phyloP scores from a whole-genome alignment of 2,888 invertebrate genomes.

The Acheta domesticus region DNA sequence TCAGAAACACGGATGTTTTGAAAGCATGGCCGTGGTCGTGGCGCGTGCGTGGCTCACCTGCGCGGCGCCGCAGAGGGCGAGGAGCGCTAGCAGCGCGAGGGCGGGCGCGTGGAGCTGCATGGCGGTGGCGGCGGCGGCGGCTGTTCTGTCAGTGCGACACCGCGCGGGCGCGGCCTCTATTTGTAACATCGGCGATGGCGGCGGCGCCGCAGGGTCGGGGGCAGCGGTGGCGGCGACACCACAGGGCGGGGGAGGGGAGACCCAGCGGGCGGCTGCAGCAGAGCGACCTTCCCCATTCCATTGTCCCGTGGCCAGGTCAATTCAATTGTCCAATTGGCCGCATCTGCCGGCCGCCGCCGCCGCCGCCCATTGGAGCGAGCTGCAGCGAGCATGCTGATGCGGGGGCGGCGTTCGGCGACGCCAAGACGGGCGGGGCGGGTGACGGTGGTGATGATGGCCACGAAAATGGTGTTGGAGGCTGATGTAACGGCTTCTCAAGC shows the following conservation, averaged over 20 bases:
- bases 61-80: neutral
- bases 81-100: neutral
- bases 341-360: neutral
- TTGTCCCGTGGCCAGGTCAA: slow-evolving; percentile 18
- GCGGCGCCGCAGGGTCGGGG: neutral
- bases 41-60: too few relatives aligned
- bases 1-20: too few relatives aligned
- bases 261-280: neutral
- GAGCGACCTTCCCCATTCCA: slow-evolving; percentile 10
- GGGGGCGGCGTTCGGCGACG: neutral
- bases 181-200: slow-evolving; percentile 1
- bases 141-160: neutral
- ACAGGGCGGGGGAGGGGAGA: neutral
- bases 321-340: slow-evolving; percentile 9
- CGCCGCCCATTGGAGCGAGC: neutral
- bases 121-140: neutral
- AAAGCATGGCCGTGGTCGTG: too few relatives aligned
- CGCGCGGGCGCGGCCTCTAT: neutral
- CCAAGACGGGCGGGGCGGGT: neutral
- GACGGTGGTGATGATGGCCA: neutral
- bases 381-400: slow-evolving; percentile 1
- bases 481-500: too few relatives aligned
- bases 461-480: too few relatives aligned
- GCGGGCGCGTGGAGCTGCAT: neutral
- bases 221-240: neutral